phyloP scores from a whole-genome alignment of 2,113 vertebrate species.

The Nannospalax galili region DNA sequence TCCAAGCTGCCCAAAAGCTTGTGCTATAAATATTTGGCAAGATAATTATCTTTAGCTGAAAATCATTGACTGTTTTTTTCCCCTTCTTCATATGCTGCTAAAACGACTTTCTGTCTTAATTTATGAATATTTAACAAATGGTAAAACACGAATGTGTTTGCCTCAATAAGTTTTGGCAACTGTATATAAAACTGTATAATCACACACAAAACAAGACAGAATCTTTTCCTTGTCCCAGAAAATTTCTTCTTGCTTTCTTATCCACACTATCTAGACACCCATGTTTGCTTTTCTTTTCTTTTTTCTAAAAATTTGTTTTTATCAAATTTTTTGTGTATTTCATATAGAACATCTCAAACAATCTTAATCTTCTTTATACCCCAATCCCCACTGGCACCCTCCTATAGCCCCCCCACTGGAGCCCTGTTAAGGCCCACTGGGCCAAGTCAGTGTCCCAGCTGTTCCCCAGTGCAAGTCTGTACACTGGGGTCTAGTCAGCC shows the following conservation, averaged over 20 bases:
- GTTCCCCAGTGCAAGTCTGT: no score
- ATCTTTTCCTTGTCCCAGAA: neutral
- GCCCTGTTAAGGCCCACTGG: no score
- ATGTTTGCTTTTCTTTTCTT: slow-evolving; percentile 32
- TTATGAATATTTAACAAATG: slow-evolving; percentile 3
- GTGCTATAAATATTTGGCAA: neutral
- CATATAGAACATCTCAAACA: no score
- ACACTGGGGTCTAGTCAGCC: no score
- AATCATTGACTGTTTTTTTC: neutral
- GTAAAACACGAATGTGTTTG: neutral
- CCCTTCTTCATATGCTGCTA: neutral
- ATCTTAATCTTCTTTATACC: no score
- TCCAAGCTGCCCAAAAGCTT: neutral
- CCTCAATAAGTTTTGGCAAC: neutral
- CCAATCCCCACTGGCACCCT: no score
- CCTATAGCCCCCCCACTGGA: no score
- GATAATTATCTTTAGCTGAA: neutral
- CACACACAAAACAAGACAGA: neutral
- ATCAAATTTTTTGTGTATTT: no score
- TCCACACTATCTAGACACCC: neutral
- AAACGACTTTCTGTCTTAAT: neutral
- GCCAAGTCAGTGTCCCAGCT: no score
- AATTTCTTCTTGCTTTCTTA: neutral
- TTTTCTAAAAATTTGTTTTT: no score
- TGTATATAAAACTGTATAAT: neutral